Conservation (phyloP, 1,140 invertebrate genomes). For the Lasioglossum albipes region DNA sequence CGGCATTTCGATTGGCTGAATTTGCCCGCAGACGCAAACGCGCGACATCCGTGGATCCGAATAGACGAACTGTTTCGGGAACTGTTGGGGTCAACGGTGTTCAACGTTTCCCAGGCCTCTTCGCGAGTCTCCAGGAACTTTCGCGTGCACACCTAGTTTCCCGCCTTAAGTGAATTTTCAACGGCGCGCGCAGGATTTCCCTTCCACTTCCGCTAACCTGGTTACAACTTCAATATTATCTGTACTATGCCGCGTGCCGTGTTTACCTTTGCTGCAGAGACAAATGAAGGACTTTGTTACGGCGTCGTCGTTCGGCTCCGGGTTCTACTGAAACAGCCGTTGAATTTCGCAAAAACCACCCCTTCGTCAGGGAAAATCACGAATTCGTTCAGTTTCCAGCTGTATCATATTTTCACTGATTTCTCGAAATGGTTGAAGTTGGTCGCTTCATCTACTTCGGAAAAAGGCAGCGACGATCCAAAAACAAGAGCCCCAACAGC, state of each 20-base stretch:
- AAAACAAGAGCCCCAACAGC: slow-evolving; percentile 22
- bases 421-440: too few species aligned
- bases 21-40: slow-evolving; percentile 4
- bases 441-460: slow-evolving; percentile 12
- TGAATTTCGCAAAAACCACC: too few species aligned
- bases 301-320: too few species aligned
- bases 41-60: slow-evolving; percentile 1
- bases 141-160: slow-evolving; percentile 33
- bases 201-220: background rate
- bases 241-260: background rate
- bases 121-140: slow-evolving; percentile 12
- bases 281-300: too few species aligned
- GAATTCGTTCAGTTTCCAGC: too few species aligned
- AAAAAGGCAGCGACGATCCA: slow-evolving; percentile 30
- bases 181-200: slow-evolving; percentile 23
- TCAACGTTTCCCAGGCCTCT: slow-evolving; percentile 27
- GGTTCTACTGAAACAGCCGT: too few species aligned
- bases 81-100: slow-evolving; percentile 37
- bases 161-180: slow-evolving; percentile 44
- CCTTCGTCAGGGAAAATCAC: too few species aligned
- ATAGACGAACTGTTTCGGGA: slow-evolving; percentile 17
- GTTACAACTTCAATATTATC: slow-evolving; percentile 36
- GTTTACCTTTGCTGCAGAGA: background rate
- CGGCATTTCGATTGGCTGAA: slow-evolving; percentile 33
- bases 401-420: too few species aligned